These are phyloP conservation scores for Cheilosia scutellata DNA, from an alignment of 2,888 invertebrate genomes.

Conservation along the genomic window DNA sequence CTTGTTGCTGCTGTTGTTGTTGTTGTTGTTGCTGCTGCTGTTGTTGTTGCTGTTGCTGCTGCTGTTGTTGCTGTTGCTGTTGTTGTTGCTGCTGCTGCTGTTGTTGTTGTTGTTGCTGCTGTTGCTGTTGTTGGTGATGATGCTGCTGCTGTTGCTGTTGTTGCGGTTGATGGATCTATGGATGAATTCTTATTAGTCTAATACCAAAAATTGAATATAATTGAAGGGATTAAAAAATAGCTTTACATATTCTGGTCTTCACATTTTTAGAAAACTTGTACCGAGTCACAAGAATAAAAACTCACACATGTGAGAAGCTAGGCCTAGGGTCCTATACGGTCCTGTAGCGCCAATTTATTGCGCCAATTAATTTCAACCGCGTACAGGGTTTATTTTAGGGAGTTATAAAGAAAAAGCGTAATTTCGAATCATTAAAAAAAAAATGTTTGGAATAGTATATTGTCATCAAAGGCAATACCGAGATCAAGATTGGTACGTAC, in stretches of 20 bases:
- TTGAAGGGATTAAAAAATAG: slow-evolving; percentile 16
- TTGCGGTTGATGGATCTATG: slow-evolving; percentile 78
- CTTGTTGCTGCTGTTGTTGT: slow-evolving; percentile 81
- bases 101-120: slow-evolving; percentile 82
- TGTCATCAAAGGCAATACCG: not conserved
- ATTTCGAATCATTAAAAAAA: no score
- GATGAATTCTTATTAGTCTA: not conserved
- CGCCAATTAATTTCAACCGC: no score
- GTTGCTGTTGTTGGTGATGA: slow-evolving; percentile 81
- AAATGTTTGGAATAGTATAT: not conserved
- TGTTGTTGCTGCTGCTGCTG: slow-evolving; percentile 80
- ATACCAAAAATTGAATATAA: not conserved
- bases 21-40: slow-evolving; percentile 84
- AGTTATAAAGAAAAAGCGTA: no score
- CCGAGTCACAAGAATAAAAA: no score
- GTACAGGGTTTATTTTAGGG: no score
- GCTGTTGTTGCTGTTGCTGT: slow-evolving; percentile 80
- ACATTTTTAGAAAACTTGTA: not conserved
- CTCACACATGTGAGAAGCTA: no score
- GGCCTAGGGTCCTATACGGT: no score
- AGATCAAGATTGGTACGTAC: not conserved
- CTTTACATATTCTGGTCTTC: not conserved
- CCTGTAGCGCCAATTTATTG: no score
- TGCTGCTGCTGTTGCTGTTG: slow-evolving; percentile 78
- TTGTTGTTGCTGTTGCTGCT: slow-evolving; percentile 78